Evolutionary conservation across 1,140 invertebrate species (phyloP).

Genomic region (Paraescarpia echinospica): DNA sequence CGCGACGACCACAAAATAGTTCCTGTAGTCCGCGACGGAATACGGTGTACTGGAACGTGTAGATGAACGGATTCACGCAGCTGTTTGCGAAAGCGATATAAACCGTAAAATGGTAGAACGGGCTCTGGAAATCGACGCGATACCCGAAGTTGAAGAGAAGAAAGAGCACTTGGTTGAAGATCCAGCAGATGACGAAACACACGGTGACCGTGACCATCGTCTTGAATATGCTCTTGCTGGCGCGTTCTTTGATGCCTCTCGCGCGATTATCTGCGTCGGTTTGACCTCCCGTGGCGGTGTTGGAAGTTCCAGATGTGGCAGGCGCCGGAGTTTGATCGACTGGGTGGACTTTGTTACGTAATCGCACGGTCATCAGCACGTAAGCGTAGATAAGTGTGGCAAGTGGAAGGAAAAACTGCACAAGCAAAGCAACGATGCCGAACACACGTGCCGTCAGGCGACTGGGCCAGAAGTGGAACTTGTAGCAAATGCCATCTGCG

Average conservation of each 20-base stretch:
- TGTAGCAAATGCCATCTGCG: conserved; percentile 17
- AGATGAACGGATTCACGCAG: conserved; percentile 26
- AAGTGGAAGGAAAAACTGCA: conserved; percentile 21
- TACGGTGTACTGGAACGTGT: neutral
- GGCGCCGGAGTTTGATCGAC: neutral
- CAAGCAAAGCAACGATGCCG: neutral
- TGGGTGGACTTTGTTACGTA: neutral
- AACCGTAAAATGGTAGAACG: conserved; percentile 16
- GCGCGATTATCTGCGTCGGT: neutral
- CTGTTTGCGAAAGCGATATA: conserved; percentile 10
- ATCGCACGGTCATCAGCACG: neutral
- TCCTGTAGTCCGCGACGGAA: neutral
- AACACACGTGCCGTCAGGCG: no score
- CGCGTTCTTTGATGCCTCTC: neutral
- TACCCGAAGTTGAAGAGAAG: conserved; percentile 11
- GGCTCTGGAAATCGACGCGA: neutral
- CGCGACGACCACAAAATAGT: neutral
- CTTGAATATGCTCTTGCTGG: conserved; percentile 9
- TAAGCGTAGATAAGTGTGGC: conserved; percentile 14
- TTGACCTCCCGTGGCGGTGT: neutral
- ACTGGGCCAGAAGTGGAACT: conserved; percentile 12
- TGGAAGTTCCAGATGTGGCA: neutral
- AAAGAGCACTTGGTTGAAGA: conserved; percentile 11
- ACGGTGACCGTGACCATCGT: conserved; percentile 8
- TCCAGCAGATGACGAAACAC: conserved; percentile 21